Conservation (phyloP, 2,113 vertebrate genomes). For the Limnothrissa miodon region DNA sequence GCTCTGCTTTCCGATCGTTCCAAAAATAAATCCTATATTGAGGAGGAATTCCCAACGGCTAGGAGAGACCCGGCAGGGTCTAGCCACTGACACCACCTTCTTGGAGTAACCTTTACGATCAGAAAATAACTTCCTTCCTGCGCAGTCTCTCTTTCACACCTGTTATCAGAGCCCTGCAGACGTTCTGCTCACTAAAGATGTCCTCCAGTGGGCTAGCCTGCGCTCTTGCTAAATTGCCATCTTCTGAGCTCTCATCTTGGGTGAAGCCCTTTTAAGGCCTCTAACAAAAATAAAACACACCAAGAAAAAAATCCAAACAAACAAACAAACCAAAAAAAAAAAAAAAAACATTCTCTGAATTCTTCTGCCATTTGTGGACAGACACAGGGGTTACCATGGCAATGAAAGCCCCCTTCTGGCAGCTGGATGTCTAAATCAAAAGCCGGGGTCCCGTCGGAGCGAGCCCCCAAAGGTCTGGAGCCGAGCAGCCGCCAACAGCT, state of each 20-base stretch:
- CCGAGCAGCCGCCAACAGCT: conserved; percentile 8
- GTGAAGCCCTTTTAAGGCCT: neutral
- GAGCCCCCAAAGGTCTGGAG: conserved; percentile 16
- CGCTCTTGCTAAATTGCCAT: neutral
- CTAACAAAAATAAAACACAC: too few relatives aligned
- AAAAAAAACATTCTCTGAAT: neutral
- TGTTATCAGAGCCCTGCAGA: neutral
- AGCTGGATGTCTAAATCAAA: conserved; percentile 49
- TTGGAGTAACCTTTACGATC: neutral
- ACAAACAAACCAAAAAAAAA: neutral
- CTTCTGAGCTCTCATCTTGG: neutral
- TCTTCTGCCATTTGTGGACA: neutral
- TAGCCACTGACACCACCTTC: neutral
- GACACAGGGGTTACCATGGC: conserved; percentile 34
- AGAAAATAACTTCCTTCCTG: neutral
- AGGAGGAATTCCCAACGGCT: neutral
- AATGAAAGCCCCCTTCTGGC: conserved; percentile 45
- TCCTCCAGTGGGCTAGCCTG: neutral
- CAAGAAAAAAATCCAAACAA: neutral
- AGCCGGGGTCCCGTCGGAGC: conserved; percentile 2
- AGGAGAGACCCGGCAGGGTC: neutral
- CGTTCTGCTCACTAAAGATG: neutral
- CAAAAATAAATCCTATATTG: neutral
- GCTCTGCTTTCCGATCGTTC: neutral
- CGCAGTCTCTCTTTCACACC: neutral